phyloP scores from a whole-genome alignment of 2,113 vertebrate species.

The Rhipidura dahli region DNA sequence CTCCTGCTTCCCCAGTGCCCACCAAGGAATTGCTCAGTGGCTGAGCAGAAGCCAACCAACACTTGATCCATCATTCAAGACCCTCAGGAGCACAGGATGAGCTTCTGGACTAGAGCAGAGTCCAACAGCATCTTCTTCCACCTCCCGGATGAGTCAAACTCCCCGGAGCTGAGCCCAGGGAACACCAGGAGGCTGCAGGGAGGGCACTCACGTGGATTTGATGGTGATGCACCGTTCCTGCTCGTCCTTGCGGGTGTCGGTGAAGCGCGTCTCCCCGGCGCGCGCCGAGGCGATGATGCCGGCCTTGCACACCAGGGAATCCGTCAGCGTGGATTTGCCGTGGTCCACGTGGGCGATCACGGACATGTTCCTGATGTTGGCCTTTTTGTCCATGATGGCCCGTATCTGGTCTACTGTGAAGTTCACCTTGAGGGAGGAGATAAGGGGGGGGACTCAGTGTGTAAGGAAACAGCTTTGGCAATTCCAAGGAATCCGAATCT shows the following conservation, averaged over 20 bases:
- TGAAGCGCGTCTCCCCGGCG: constrained; percentile 93
- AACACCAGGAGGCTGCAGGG: fast-evolving
- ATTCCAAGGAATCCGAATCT: fast-evolving
- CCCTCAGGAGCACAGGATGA: fast-evolving
- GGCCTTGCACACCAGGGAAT: constrained; percentile 96
- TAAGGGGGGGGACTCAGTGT: fast-evolving
- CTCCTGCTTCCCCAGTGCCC: fast-evolving
- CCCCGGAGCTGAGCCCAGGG: fast-evolving
- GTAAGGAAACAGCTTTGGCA: fast-evolving
- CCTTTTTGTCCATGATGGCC: constrained; percentile 98
- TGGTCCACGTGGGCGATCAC: constrained; percentile 97
- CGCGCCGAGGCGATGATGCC: constrained; percentile 92
- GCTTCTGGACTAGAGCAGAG: background rate
- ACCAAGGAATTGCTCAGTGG: fast-evolving
- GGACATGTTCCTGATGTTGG: constrained; percentile 98
- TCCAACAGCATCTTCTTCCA: fast-evolving
- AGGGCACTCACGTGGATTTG: constrained; percentile 89
- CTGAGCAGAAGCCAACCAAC: background rate
- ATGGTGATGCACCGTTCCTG: constrained; percentile 98
- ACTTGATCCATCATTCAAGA: background rate
- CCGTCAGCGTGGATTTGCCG: constrained; percentile 92
- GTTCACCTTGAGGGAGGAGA: constrained; percentile 81
- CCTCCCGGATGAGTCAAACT: fast-evolving
- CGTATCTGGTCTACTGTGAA: constrained; percentile 98
- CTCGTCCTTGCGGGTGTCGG: constrained; percentile 93